Base-by-base conservation (phyloP, 2,113 vertebrate species). In the Peromyscus californicus region DNA sequence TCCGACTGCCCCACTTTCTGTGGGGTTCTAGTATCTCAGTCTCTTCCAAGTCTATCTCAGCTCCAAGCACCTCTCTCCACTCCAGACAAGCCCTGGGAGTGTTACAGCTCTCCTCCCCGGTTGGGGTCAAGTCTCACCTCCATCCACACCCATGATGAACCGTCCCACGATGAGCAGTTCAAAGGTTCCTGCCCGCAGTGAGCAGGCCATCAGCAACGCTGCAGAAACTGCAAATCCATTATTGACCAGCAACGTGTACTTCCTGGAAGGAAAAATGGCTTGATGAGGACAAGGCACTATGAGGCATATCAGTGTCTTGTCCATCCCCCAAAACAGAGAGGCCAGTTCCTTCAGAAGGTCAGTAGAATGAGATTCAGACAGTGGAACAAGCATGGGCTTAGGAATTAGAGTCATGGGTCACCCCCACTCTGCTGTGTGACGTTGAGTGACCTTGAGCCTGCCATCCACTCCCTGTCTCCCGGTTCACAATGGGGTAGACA, bases 101-200 rank as follows among this genome's bases (percentile, higher is more conserved):
- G 8, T 65, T 26, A 10, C 42, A 69, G 61, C 1, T 3, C 1
- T 29, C 80, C 59, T 10, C 7, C 22, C 4, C 42, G 2, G 26
- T 10, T 31, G 4, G 0, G 0, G 10, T 1, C 10, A 48, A 39
- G 36, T 13, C 99, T 98, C 97, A 99, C 99, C 99, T 98, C 99
- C 99, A 97, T 99, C 99, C 82, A 99, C 97, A 0, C 99, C 99
- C 90, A 99, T 99, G 94, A 99, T 91, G 95, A 99, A 91, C 0
- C 99, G 99, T 1, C 99, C 99, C 95, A 99, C 79, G 5, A 99
- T 99, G 95, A 99, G 98, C 99, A 99, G 99, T 97, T 99, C 99
- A 87, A 99, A 99, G 0, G 99, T 99, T 19, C 98, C 98, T 0
- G 99, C 99, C 94, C 24, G 96, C 82, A 98, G 98, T 5, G 99